Conservation (phyloP, 1,140 invertebrate genomes). For the Caenorhabditis elegans region WBcel235 BX284605.5:8781501-8782000, state of each 20-base stretch:
- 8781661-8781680: too few relatives aligned
- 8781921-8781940: neutral
- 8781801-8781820: neutral
- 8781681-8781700: too few relatives aligned
- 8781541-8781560: too few relatives aligned
- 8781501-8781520: too few relatives aligned
- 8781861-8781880: neutral
- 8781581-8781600: too few relatives aligned
- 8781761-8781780: conserved; percentile 1
- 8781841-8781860: neutral
- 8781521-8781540: too few relatives aligned
- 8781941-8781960: neutral
- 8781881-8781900: neutral
- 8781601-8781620: too few relatives aligned
- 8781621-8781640: too few relatives aligned
- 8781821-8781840: neutral
- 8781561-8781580: too few relatives aligned
- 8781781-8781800: neutral
- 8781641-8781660: too few relatives aligned
- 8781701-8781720: neutral
- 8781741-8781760: neutral
- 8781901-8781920: neutral
- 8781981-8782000: neutral
- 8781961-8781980: neutral
- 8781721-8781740: neutral